These are phyloP conservation scores for Microcebus tavaratra DNA, from an alignment of 2,113 vertebrate species.

Conservation along the genomic window DNA sequence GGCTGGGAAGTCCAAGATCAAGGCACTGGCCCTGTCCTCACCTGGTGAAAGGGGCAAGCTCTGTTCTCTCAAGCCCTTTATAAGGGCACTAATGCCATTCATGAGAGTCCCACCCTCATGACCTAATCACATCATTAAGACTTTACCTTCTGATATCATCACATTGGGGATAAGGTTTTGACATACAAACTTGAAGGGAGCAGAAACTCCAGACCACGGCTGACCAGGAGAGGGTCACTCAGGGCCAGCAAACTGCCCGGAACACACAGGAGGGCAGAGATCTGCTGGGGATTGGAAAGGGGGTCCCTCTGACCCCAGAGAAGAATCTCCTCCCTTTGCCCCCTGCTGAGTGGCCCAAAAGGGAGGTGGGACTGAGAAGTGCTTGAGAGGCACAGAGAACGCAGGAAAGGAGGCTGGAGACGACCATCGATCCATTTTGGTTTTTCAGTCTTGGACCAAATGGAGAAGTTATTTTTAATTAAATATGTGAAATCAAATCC, in stretches of 20 bases:
- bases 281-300: too few relatives aligned
- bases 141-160: background rate
- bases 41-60: background rate
- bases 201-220: background rate
- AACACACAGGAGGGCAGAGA: background rate
- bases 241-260: background rate
- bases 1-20: background rate
- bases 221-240: background rate
- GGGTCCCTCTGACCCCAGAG: background rate
- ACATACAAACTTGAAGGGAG: background rate
- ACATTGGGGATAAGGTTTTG: background rate
- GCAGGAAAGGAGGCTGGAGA: background rate
- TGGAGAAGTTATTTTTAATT: background rate
- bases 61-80: background rate
- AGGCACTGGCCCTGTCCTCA: background rate
- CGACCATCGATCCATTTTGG: background rate
- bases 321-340: background rate
- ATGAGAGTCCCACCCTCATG: background rate
- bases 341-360: fast-evolving
- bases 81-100: background rate
- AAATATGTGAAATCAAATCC: background rate
- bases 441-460: background rate
- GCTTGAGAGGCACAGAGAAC: background rate
- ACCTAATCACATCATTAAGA: background rate
- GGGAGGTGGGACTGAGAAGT: background rate